Evolutionary conservation across 2,888 invertebrate genomes (phyloP), one percentile per base, ranked within the genome.

Genomic region (Acanthosepion pharaonis): DNA sequence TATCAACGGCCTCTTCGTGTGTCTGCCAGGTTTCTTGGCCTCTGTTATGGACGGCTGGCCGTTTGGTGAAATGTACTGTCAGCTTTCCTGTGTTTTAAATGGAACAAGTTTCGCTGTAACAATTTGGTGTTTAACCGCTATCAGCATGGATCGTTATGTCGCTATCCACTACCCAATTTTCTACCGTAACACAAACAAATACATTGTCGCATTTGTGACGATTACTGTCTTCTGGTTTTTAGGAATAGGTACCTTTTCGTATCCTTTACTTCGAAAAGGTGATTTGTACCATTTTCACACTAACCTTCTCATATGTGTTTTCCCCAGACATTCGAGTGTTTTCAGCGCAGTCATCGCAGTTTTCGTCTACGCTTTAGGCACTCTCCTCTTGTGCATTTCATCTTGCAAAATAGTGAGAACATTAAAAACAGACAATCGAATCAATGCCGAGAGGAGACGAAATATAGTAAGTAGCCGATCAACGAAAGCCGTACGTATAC

Each of bases 81-180:
- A 96, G 94, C 92, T 96, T 6, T 95, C 96, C 8, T 95, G 95
- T 18, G 95, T 96, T 23, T 94, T 95, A 18, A 96, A 96, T 94
- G 96, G 96, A 25, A 94, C 94, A 0, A 96, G 95, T 8, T 95
- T 95, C n/a, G 95, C 96, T 5, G 96, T 96, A 28, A 96, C 96
- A 28, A 96, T 96, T 94, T 96, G 95, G 96, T 95, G 95, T 92
- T 92, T 96, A 33, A 95, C 95, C 5, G 93, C 96, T 42, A 94
- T 96, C 28, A 96, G 96, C 59, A 94, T 96, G 20, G 96, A 96
- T 95, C 94, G 96, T n/a, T 96, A 95, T 93, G 93, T 96, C 15
- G 96, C 96, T 33, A 95, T 96, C 25, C 93, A 95, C 48, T 94
- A 95, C 23, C 96, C 96, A 25, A 91, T 96, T 28, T 95, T 94